These are phyloP conservation scores for Polymixis flavicincta DNA, from an alignment of 2,888 invertebrate species.

Conservation along the genomic window DNA sequence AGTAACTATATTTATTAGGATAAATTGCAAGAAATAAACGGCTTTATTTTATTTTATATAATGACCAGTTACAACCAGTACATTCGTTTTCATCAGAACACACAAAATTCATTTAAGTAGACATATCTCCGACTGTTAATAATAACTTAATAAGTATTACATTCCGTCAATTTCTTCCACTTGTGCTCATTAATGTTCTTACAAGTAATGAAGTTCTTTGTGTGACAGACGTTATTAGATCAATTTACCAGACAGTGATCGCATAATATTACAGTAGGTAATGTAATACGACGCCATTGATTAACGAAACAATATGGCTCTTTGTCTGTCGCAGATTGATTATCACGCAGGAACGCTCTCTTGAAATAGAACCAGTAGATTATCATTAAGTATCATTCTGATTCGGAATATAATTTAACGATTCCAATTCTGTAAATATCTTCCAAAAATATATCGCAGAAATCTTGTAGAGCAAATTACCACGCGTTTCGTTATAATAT, in stretches of 20 bases:
- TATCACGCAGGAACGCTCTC: slow-evolving; percentile 9
- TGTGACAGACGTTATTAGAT: slow-evolving; percentile 1
- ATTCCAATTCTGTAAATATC: background rate
- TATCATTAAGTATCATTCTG: slow-evolving; percentile 24
- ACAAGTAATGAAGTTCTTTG: slow-evolving; percentile 7
- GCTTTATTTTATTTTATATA: too few relatives aligned
- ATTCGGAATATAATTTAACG: background rate
- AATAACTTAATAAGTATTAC: background rate
- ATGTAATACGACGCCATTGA: slow-evolving; percentile 43
- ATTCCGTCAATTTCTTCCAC: background rate
- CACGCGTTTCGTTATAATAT: background rate
- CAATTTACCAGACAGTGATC: slow-evolving; percentile 5
- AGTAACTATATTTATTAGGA: too few relatives aligned
- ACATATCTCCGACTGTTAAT: background rate
- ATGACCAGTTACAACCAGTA: background rate
- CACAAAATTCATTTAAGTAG: background rate
- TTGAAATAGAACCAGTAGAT: slow-evolving; percentile 21
- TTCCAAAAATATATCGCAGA: background rate
- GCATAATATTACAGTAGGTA: slow-evolving; percentile 11
- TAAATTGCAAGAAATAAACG: too few relatives aligned
- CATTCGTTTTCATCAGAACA: background rate
- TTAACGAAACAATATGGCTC: slow-evolving; percentile 30
- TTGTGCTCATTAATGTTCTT: background rate
- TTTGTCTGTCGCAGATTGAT: slow-evolving; percentile 39
- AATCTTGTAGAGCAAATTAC: background rate